phyloP scores from a whole-genome alignment of 2,888 invertebrate species.

The Macrosiphum euphorbiae region DNA sequence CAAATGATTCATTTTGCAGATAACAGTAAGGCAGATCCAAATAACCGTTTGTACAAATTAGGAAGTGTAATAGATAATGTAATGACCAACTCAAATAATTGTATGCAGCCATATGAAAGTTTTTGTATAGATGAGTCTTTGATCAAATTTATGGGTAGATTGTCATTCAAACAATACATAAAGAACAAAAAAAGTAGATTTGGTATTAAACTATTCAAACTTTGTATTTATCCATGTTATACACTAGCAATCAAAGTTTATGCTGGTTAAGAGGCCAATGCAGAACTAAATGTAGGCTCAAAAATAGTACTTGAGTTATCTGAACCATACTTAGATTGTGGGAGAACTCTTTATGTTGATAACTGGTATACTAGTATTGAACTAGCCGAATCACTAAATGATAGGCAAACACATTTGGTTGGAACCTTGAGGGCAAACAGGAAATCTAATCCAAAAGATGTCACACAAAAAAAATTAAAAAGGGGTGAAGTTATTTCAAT shows the following conservation, averaged over 20 bases:
- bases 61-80: not conserved
- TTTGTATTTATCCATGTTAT: not conserved
- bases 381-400: not conserved
- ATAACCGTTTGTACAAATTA: not conserved
- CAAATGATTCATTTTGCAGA: not conserved
- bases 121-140: conserved; percentile 3
- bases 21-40: not conserved
- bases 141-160: not conserved
- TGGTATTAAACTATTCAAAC: conserved; percentile 3
- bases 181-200: conserved; percentile 7
- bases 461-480: conserved; percentile 23
- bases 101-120: not conserved
- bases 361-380: conserved; percentile 45
- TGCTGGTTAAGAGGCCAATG: not conserved
- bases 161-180: not conserved
- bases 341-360: conserved; percentile 31
- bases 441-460: conserved; percentile 22
- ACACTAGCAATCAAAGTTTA: not conserved
- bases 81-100: not conserved
- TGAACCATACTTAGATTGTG: conserved; percentile 30
- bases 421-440: conserved; percentile 31
- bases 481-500: not conserved
- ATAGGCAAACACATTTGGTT: not conserved
- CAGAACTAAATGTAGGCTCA: not conserved
- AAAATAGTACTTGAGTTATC: not conserved